Base-by-base conservation (phyloP, 1,140 invertebrate genomes). In the Contarinia nasturtii region DNA sequence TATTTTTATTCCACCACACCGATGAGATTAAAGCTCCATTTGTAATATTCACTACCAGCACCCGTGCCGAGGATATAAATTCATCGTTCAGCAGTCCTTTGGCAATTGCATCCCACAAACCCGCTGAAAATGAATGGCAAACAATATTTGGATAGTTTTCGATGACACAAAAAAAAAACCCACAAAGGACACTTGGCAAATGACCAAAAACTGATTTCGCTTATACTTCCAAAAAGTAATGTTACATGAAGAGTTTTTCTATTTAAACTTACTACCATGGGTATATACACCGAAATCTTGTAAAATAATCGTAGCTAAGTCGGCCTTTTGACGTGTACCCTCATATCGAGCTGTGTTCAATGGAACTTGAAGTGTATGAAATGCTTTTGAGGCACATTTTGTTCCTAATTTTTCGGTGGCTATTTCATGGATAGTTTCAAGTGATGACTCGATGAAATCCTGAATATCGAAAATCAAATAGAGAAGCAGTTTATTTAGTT, bases 371-470 rank as follows among this genome's bases (percentile, higher is more conserved):
- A 84, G 65, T 7, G 75, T 69, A 40, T 76, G 75, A 61, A 76
- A 82, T 19, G 71, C 67, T 55, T 75, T 72, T 7, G 73, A 77
- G 48, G 80, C 74, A 60, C 80, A 85, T 44, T 82, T 64, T n/a
- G 74, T 69, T 5, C 79, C 79, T 48, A 79, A 67, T 45, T 78
- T 79, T 48, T 74, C 74, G 1, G 72, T 75, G 33, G 79, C 73
- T 50, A 82, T 77, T 41, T 80, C 79, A 62, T 82, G 76, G 47
- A 85, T 79, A 36, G 75, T 67, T 36, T 75, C 70, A 51, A 83
- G 60, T 8, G 79, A 80, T 40, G 73, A 67, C 54, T 82, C 79
- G 50, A 79, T 64, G 58, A 72, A 65, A 53, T 73, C 68, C 73
- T 76, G 53, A 20, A 43, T 18, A 43, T 15, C 5, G 12, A 40